These are phyloP conservation scores for Elegia similella DNA, from an alignment of 2,888 invertebrate species.

Conservation along the genomic window DNA sequence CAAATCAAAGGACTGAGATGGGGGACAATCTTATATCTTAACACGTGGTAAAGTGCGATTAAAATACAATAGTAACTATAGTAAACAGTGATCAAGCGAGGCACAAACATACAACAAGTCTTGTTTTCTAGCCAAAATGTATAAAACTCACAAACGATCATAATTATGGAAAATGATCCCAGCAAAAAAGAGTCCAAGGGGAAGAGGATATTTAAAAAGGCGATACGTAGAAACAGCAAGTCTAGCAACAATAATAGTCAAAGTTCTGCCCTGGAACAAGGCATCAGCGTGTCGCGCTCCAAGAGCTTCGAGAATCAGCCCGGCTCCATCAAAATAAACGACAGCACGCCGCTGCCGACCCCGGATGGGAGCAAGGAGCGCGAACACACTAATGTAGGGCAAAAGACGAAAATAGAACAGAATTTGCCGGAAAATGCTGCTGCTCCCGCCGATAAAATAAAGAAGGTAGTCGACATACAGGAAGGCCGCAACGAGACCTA, in stretches of 20 bases:
- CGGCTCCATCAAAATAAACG: slow-evolving; percentile 49
- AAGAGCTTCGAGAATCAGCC: slow-evolving; percentile 62
- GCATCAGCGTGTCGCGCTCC: slow-evolving; percentile 50
- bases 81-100: slow-evolving; percentile 1
- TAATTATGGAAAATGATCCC: slow-evolving; percentile 78
- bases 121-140: slow-evolving; percentile 64
- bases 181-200: slow-evolving; percentile 75
- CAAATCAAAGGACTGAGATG: slow-evolving; percentile 53
- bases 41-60: slow-evolving; percentile 44
- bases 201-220: slow-evolving; percentile 72
- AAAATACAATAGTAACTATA: slow-evolving; percentile 5
- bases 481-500: slow-evolving; percentile 50
- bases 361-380: slow-evolving; percentile 53
- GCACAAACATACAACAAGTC: slow-evolving; percentile 18
- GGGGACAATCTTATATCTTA: slow-evolving; percentile 52
- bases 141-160: slow-evolving; percentile 45
- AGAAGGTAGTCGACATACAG: slow-evolving; percentile 53
- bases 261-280: slow-evolving; percentile 46
- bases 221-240: slow-evolving; percentile 65
- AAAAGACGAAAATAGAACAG: slow-evolving; percentile 38
- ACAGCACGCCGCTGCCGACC: slow-evolving; percentile 51
- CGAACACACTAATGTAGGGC: slow-evolving; percentile 32
- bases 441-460: slow-evolving; percentile 32
- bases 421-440: slow-evolving; percentile 18
- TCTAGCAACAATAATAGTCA: slow-evolving; percentile 53